Base-by-base conservation (phyloP, 2,888 invertebrate genomes). In the Drosophila flavopinicola region DNA sequence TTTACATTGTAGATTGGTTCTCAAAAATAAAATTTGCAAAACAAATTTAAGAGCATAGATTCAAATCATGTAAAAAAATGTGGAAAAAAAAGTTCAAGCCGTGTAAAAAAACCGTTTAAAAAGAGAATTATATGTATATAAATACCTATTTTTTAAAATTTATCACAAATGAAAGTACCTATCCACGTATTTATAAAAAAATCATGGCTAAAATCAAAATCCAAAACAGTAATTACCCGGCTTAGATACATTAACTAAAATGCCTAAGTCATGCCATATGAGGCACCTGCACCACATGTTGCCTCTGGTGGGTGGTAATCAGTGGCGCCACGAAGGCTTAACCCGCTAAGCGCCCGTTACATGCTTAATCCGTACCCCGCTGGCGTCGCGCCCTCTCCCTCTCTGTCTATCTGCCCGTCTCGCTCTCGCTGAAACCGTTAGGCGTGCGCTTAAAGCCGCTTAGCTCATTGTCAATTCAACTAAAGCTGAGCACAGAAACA, bases 401-500 rank as follows among this genome's bases (percentile, higher is more conserved):
- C 20, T 6, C 2, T 29, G 30, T 3, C 15, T 1, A 15, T n/a
- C 30, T 4, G 0, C 17, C 5, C 13, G n/a, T n/a, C 25, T 35
- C 35, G n/a, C 20, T 32, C 25, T 41, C 35, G 41, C 58, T 49
- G 37, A 17, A 59, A 23, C 35, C n/a, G 48, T 37, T 48, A 38
- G 61, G 78, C 66, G 56, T 56, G 66, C 45, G 58, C 38, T 65
- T 75, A 69, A 82, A 79, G 75, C 83, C 79, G 75, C 80, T 79
- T 83, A 83, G 66, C 67, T 75, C 79, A 68, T 78, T 73, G 75
- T 65, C 61, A 82, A 77, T 73, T 82, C 73, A 51, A 66, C 77
- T 73, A 68, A 78, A 68, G 54, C 77, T 49, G 48, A 63, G 54
- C 65, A 65, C 9, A 66, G 64, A 79, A 73, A 79, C 77, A 77